Evolutionary conservation across 2,113 vertebrate genomes (phyloP).

Genomic region (Otus sunia): DNA sequence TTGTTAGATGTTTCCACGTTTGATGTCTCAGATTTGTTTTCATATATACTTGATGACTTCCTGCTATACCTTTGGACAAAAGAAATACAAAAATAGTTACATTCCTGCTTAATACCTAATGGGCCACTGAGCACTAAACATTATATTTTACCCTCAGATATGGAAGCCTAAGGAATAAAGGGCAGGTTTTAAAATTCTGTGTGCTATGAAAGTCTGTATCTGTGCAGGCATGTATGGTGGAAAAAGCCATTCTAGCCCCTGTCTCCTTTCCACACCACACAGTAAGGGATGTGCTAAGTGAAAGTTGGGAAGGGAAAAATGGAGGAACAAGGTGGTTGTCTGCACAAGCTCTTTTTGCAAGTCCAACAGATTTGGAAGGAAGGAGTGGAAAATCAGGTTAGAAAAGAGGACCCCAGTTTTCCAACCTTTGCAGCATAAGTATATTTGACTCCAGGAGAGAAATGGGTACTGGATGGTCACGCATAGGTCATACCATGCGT

Average conservation of each 20-base stretch:
- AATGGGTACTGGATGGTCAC: not conserved
- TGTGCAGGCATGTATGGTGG: not conserved
- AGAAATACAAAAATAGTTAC: constrained; percentile 9
- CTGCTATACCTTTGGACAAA: constrained; percentile 75
- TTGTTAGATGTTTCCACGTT: constrained; percentile 82
- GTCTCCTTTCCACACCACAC: not conserved
- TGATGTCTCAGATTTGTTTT: constrained; percentile 81
- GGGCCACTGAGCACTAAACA: not conserved
- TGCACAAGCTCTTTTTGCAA: not conserved
- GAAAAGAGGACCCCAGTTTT: not conserved
- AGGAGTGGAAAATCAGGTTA: not conserved
- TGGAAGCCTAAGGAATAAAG: not conserved
- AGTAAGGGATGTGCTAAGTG: not conserved
- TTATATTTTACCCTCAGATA: not conserved
- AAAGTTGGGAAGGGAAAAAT: not conserved
- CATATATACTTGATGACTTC: constrained; percentile 77
- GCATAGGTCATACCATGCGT: rapidly evolving
- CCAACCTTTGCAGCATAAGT: not conserved
- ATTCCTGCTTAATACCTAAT: not conserved
- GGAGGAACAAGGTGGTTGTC: not conserved
- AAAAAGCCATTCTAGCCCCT: not conserved
- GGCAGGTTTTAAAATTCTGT: not conserved
- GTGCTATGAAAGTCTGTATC: not conserved
- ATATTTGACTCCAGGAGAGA: not conserved
- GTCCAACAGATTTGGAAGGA: not conserved